Evolutionary conservation across 2,113 vertebrate genomes (phyloP).

Genomic region (Neogale vison): DNA sequence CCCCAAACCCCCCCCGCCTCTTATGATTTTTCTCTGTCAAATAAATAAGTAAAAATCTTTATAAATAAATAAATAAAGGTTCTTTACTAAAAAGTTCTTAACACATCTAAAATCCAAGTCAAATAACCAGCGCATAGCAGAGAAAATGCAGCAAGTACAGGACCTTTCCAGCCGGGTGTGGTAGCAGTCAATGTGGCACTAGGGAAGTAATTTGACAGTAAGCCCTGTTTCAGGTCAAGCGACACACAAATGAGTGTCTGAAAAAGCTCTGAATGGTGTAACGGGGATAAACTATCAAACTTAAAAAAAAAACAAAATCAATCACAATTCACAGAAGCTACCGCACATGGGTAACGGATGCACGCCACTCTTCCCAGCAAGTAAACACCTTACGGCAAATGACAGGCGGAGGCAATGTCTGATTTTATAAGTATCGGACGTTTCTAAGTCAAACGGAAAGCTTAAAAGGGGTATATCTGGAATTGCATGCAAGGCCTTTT

Average conservation of each 20-base stretch:
- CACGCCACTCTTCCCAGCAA: not conserved
- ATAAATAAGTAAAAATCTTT: too few relatives aligned
- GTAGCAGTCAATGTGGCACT: not conserved
- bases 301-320: not conserved
- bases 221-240: conserved; percentile 20
- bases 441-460: not conserved
- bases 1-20: fast-evolving
- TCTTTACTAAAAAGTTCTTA: not conserved
- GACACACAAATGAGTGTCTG: not conserved
- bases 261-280: not conserved
- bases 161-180: not conserved
- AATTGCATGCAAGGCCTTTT: not conserved
- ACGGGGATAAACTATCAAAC: not conserved
- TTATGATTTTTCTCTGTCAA: too few relatives aligned
- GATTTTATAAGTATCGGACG: not conserved
- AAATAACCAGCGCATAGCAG: not conserved
- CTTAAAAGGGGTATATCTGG: not conserved
- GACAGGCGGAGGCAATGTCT: not conserved
- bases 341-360: not conserved
- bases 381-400: not conserved
- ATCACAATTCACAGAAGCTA: not conserved
- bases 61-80: too few relatives aligned
- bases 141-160: not conserved
- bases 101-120: not conserved
- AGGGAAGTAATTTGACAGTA: not conserved